Evolutionary conservation across 2,113 vertebrate species (phyloP), one percentile per base, ranked within the genome.

Genomic region (Paramisgurnus dabryanus): DNA sequence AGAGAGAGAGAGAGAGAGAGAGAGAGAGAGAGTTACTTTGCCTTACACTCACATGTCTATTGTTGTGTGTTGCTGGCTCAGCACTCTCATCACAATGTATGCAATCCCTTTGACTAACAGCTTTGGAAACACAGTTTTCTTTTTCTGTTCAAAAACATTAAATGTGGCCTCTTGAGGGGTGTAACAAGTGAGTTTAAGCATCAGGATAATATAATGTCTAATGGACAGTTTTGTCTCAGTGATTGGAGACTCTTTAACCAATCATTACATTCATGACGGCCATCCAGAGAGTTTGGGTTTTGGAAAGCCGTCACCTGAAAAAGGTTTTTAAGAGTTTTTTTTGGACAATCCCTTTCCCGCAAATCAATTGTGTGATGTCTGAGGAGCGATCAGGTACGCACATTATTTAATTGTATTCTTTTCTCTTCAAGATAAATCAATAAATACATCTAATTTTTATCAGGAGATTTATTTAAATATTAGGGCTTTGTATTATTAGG

Each of bases 1-100:
- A 72, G 72, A 83, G 64, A 80, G 80, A 65, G 82, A 76, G 43
- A 8, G 81, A 72, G 72, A 83, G 64, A 80, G 80, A 65, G 82
- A 76, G 77, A 40, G 79, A 86, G 86, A 76, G 87, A 88, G 87
- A 58, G 82, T 34, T 1, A 34, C 27, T 34, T 34, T 34, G 27
- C 27, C 27, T 34, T 34, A 34, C 27, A 34, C 27, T 34, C 27
- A 34, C 27, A 34, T 34, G 27, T 90, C 89, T 87, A 89, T 82
- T 11, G 70, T 85, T 53, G 43, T 40, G 15, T 79, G 81, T 79
- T 87, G 90, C 91, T 82, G 87, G 58, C 87, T 92, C 91, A 91
- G 91, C 91, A 53, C 58, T 13, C 45, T 55, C 45, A 63, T 41
- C 50, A 53, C 67, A 64, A 34, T 49, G n/a, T 63, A 22, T 3